These are phyloP conservation scores for Muscicapa striata DNA, from an alignment of 2,797 vertebrate genomes.

Conservation along the genomic window DNA sequence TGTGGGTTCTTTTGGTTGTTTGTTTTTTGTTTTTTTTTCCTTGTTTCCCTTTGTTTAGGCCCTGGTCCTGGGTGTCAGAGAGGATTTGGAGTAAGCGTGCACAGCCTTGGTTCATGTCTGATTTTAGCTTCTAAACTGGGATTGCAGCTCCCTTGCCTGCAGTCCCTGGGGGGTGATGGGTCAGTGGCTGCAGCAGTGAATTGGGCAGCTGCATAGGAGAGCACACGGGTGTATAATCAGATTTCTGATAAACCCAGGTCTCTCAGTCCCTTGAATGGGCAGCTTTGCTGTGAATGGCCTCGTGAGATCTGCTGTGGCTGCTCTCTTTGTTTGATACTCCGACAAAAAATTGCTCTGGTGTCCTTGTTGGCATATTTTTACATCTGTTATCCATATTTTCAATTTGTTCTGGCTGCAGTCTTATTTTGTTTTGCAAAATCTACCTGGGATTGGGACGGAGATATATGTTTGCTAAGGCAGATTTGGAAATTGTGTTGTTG, in stretches of 20 bases:
- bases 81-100: neutral
- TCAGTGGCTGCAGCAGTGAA: neutral
- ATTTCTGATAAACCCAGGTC: slow-evolving; percentile 48
- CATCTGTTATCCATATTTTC: slow-evolving; percentile 65
- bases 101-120: rapidly evolving
- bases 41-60: neutral
- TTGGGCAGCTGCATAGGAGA: slow-evolving; percentile 31
- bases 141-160: neutral
- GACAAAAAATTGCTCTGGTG: slow-evolving; percentile 18
- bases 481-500: slow-evolving; percentile 82
- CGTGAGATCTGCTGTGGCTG: slow-evolving; percentile 17
- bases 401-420: slow-evolving; percentile 46
- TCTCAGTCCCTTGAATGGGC: slow-evolving; percentile 18
- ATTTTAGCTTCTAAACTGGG: neutral
- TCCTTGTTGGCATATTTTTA: slow-evolving; percentile 59
- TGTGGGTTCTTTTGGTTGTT: too few species aligned
- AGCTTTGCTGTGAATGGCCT: slow-evolving; percentile 46
- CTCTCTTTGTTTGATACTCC: slow-evolving; percentile 40
- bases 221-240: slow-evolving; percentile 19
- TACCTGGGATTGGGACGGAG: slow-evolving; percentile 70
- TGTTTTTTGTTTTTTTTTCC: too few species aligned
- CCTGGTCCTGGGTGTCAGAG: neutral
- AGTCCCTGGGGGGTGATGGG: neutral
- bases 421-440: slow-evolving; percentile 66
- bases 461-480: slow-evolving; percentile 77